Evolutionary conservation across 1,140 invertebrate species (phyloP).

Genomic region (Phymorhynchus buccinoides): DNA sequence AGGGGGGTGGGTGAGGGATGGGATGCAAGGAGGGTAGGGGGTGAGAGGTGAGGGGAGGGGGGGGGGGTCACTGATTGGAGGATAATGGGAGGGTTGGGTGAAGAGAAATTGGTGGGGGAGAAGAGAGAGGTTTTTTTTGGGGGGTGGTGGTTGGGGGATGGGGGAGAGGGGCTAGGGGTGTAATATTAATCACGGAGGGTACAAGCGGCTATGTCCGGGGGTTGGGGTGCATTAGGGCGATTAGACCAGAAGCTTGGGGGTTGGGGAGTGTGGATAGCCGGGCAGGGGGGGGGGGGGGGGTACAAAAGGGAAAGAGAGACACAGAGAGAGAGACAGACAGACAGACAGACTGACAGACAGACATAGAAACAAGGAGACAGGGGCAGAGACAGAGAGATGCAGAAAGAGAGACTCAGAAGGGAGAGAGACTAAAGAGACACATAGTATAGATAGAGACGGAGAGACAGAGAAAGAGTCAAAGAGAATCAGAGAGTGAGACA

Average conservation of each 20-base stretch:
- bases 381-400: no score
- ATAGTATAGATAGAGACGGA: no score
- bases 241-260: not conserved
- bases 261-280: not conserved
- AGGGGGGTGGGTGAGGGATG: no score
- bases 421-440: no score
- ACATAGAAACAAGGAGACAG: no score
- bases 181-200: slow-evolving; percentile 26
- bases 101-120: not conserved
- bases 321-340: no score
- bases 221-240: slow-evolving; percentile 21
- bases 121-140: not conserved
- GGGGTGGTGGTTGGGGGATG: not conserved
- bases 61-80: not conserved
- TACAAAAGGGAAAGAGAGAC: not conserved
- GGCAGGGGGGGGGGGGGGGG: not conserved
- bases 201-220: not conserved
- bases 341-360: no score
- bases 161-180: not conserved
- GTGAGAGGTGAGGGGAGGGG: not conserved
- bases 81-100: not conserved
- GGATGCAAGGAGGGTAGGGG: not conserved
- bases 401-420: no score
- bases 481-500: no score
- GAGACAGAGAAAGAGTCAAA: no score